These are phyloP conservation scores for Acanthurus lineatus DNA, from an alignment of 2,797 vertebrate genomes.

Conservation along the genomic window DNA sequence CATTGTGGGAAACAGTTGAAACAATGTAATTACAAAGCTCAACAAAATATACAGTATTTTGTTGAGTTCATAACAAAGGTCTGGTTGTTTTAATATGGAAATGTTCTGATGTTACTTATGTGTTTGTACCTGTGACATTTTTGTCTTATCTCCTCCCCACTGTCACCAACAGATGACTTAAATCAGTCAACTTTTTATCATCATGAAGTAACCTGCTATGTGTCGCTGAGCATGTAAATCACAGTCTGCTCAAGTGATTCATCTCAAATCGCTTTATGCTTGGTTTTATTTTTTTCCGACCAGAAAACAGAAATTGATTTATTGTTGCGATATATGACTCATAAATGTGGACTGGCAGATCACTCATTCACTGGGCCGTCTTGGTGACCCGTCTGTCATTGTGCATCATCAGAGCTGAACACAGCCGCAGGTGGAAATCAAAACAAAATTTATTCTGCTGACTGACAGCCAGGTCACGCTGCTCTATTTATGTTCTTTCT, in stretches of 20 bases:
- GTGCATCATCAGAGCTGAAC: conserved; percentile 7
- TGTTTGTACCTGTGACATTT: too few species aligned
- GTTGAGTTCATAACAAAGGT: too few species aligned
- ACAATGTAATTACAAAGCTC: too few species aligned
- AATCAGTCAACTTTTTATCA: conserved; percentile 3
- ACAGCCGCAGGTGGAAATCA: conserved; percentile 13
- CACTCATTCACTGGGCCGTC: conserved; percentile 11
- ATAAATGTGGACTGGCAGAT: conserved; percentile 14
- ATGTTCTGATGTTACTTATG: too few species aligned
- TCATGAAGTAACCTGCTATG: conserved; percentile 13
- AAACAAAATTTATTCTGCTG: conserved; percentile 28
- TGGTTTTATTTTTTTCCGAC: not conserved
- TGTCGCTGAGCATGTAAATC: conserved; percentile 4
- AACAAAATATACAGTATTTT: too few species aligned
- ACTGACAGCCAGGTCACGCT: conserved; percentile 25
- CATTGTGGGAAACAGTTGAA: too few species aligned
- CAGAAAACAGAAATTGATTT: conserved; percentile 12
- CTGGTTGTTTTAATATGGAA: too few species aligned
- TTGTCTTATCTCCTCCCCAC: not conserved
- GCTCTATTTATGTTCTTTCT: conserved; percentile 4
- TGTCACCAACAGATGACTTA: conserved; percentile 1
- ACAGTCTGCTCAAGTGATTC: not conserved
- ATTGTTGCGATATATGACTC: not conserved
- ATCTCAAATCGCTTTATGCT: not conserved
- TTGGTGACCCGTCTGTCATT: conserved; percentile 23